Evolutionary conservation across 1,140 invertebrate genomes (phyloP).

Genomic region (Brachystomella parvula): DNA sequence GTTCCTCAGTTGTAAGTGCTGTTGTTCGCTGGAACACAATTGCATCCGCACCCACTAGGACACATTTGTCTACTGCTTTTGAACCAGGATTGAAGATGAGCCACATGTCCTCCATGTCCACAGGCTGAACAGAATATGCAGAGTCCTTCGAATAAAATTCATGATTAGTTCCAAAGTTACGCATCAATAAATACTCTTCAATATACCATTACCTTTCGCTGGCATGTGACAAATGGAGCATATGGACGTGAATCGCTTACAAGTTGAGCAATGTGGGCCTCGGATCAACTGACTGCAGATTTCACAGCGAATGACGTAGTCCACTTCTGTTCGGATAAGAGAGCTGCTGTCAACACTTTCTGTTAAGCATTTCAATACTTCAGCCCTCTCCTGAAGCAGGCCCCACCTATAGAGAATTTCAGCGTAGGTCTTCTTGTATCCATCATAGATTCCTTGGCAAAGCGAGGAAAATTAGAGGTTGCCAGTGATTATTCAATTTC

Average conservation of each 20-base stretch:
- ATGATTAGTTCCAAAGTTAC: conserved; percentile 15
- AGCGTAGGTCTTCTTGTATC: conserved; percentile 77
- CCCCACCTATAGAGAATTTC: conserved; percentile 79
- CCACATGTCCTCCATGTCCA: conserved; percentile 82
- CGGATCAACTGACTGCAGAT: conserved; percentile 52
- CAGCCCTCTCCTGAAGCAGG: conserved; percentile 68
- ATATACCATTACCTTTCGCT: conserved; percentile 58
- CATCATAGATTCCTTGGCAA: conserved; percentile 60
- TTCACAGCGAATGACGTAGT: conserved; percentile 66
- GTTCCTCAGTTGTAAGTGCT: conserved; percentile 13
- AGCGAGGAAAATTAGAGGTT: neutral
- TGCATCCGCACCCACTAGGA: conserved; percentile 80
- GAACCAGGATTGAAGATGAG: conserved; percentile 75
- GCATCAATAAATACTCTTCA: conserved; percentile 13
- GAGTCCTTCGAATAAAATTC: conserved; percentile 46
- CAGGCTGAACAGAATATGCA: conserved; percentile 74
- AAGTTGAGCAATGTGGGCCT: conserved; percentile 54
- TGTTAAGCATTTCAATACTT: conserved; percentile 64
- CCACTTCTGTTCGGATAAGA: conserved; percentile 50
- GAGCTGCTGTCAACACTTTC: conserved; percentile 46
- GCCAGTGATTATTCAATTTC: neutral
- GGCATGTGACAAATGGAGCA: conserved; percentile 78
- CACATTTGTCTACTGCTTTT: conserved; percentile 52
- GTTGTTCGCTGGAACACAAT: conserved; percentile 61
- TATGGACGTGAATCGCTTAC: conserved; percentile 60